phyloP scores from a whole-genome alignment of 2,888 invertebrate species.

The Unio delphinus region DNA sequence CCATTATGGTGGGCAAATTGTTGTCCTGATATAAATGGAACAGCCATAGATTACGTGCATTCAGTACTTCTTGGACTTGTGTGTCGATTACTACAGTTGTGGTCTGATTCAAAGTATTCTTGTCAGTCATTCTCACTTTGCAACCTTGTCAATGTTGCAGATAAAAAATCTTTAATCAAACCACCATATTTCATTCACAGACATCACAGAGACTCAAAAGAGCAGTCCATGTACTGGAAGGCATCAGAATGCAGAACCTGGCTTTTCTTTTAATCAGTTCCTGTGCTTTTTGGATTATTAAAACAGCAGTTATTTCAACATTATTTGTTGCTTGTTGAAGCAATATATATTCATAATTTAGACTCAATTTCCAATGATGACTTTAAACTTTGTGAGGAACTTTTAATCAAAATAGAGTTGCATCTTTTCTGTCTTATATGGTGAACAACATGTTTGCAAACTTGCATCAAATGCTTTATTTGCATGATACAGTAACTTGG shows the following conservation, averaged over 20 bases:
- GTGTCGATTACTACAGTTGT: not conserved
- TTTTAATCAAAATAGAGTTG: conserved; percentile 18
- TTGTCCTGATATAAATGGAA: not conserved
- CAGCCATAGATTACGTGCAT: too few relatives aligned
- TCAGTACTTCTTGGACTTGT: too few relatives aligned
- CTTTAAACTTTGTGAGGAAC: conserved; percentile 12
- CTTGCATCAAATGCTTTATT: conserved; percentile 25
- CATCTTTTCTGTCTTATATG: conserved; percentile 20
- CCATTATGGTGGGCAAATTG: conserved; percentile 14
- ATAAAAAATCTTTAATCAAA: conserved; percentile 11
- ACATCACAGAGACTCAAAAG: conserved; percentile 19
- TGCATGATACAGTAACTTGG: conserved; percentile 19
- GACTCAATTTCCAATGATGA: conserved; percentile 13
- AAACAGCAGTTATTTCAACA: conserved; percentile 13
- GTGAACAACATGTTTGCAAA: conserved; percentile 29
- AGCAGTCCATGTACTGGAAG: conserved; percentile 26
- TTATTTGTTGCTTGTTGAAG: conserved; percentile 23
- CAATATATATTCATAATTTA: conserved; percentile 22
- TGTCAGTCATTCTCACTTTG: conserved; percentile 9
- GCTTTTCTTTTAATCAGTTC: conserved; percentile 23
- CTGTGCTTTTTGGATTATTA: conserved; percentile 23
- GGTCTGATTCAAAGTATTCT: conserved; percentile 7
- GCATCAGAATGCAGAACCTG: conserved; percentile 30
- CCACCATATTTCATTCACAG: conserved; percentile 23
- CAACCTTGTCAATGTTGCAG: conserved; percentile 8